phyloP scores from a whole-genome alignment of 92 coral and sea anemone genomes.

The Galaxea fascicularis region DNA sequence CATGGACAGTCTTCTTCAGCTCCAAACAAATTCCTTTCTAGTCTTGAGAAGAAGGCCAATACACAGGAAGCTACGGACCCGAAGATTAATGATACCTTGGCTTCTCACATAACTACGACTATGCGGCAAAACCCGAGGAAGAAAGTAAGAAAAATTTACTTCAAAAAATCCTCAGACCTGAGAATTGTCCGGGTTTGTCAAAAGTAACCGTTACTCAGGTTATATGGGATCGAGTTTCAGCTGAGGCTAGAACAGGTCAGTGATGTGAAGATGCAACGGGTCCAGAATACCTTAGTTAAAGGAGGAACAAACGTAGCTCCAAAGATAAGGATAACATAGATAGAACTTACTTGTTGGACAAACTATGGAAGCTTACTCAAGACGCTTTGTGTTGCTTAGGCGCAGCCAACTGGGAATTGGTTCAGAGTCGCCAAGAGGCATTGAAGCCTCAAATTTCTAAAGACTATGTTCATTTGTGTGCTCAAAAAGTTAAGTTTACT shows the following conservation, averaged over 20 bases:
- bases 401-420: conserved; percentile 59
- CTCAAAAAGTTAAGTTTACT: not conserved
- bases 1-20: too few relatives aligned
- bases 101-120: conserved; percentile 6
- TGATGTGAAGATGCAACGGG: conserved; percentile 60
- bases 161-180: too few relatives aligned
- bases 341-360: conserved; percentile 28
- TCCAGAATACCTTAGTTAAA: conserved; percentile 50
- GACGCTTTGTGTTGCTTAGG: conserved; percentile 48
- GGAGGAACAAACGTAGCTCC: conserved; percentile 62
- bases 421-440: conserved; percentile 26
- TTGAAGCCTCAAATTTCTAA: conserved; percentile 28
- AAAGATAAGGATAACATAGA: conserved; percentile 11
- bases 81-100: too few relatives aligned
- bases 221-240: conserved; percentile 53
- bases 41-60: conserved; percentile 37
- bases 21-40: too few relatives aligned
- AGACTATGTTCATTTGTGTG: not conserved
- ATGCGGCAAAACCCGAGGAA: conserved; percentile 45
- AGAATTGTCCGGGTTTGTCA: too few relatives aligned
- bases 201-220: conserved; percentile 2
- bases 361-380: conserved; percentile 50
- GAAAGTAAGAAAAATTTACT: too few relatives aligned
- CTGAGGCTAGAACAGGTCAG: conserved; percentile 32
- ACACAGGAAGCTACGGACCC: conserved; percentile 18